phyloP scores from a whole-genome alignment of 2,888 invertebrate species.

The Dasypogon diadema region DNA sequence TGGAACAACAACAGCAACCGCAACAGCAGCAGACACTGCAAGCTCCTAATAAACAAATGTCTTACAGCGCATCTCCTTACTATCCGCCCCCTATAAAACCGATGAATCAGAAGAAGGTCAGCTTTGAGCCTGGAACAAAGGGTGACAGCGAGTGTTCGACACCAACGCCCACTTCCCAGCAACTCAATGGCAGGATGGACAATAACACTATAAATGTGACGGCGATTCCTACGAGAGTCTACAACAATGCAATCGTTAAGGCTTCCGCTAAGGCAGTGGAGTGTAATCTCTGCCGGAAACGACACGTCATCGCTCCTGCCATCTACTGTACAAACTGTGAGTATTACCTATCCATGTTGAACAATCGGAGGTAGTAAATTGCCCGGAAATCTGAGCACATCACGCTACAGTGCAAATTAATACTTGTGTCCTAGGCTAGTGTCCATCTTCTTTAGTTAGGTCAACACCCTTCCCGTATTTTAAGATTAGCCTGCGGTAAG shows the following conservation, averaged over 20 bases:
- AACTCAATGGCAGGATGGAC: constrained; percentile 47
- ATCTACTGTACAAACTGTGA: constrained; percentile 92
- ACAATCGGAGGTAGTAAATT: constrained; percentile 64
- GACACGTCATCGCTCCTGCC: constrained; percentile 80
- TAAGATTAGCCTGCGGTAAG: constrained; percentile 7
- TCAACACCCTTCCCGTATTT: background rate
- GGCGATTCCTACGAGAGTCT: constrained; percentile 68
- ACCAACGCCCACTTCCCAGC: constrained; percentile 58
- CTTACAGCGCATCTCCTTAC: constrained; percentile 72
- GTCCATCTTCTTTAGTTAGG: background rate
- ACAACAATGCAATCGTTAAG: constrained; percentile 69
- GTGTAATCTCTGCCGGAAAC: constrained; percentile 90
- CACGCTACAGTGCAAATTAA: constrained; percentile 47
- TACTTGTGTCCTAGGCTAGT: constrained; percentile 25
- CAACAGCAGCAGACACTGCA: constrained; percentile 66
- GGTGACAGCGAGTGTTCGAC: constrained; percentile 70
- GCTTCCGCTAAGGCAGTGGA: constrained; percentile 74
- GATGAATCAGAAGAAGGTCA: constrained; percentile 76
- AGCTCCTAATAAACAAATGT: constrained; percentile 65
- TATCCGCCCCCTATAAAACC: constrained; percentile 76
- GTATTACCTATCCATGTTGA: constrained; percentile 83
- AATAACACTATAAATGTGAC: constrained; percentile 61
- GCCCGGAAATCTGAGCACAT: background rate
- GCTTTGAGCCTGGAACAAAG: constrained; percentile 81
- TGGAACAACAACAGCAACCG: constrained; percentile 64